Conservation (phyloP, 2,113 vertebrate genomes). For the Misgurnus anguillicaudatus region DNA sequence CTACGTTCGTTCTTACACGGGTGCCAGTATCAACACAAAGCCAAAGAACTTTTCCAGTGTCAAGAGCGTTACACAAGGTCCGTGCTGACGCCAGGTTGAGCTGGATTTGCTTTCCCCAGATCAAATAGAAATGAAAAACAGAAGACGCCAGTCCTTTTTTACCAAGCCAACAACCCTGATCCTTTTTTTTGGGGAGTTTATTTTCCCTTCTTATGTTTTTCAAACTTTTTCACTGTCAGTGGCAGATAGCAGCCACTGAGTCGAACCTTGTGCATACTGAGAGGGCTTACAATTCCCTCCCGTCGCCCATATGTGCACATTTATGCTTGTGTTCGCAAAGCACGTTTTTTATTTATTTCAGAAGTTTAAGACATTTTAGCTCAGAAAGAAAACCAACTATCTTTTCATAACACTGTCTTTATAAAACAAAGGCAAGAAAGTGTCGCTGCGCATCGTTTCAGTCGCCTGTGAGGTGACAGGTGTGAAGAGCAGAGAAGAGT, state of each 20-base stretch:
- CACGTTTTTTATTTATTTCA: slow-evolving; percentile 32
- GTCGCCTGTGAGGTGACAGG: slow-evolving; percentile 68
- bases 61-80: slow-evolving; percentile 27
- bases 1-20: slow-evolving; percentile 51
- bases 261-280: slow-evolving; percentile 56
- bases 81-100: slow-evolving; percentile 45
- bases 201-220: slow-evolving; percentile 50
- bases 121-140: slow-evolving; percentile 59
- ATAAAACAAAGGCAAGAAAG: slow-evolving; percentile 76
- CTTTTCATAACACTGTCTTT: slow-evolving; percentile 60
- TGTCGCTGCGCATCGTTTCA: slow-evolving; percentile 77
- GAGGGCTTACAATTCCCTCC: slow-evolving; percentile 24
- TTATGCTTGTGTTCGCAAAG: slow-evolving; percentile 57
- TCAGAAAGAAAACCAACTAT: slow-evolving; percentile 65
- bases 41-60: slow-evolving; percentile 55
- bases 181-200: slow-evolving; percentile 34
- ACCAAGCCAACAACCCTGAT: slow-evolving; percentile 55
- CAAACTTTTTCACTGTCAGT: slow-evolving; percentile 58
- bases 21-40: slow-evolving; percentile 59
- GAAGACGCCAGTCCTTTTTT: slow-evolving; percentile 60
- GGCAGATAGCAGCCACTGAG: slow-evolving; percentile 57
- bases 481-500: slow-evolving; percentile 68
- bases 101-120: slow-evolving; percentile 55
- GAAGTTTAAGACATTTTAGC: slow-evolving; percentile 71
- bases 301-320: slow-evolving; percentile 63